These are phyloP conservation scores for Ochropleura plecta DNA, from an alignment of 2,888 invertebrate species.

Conservation along the genomic window DNA sequence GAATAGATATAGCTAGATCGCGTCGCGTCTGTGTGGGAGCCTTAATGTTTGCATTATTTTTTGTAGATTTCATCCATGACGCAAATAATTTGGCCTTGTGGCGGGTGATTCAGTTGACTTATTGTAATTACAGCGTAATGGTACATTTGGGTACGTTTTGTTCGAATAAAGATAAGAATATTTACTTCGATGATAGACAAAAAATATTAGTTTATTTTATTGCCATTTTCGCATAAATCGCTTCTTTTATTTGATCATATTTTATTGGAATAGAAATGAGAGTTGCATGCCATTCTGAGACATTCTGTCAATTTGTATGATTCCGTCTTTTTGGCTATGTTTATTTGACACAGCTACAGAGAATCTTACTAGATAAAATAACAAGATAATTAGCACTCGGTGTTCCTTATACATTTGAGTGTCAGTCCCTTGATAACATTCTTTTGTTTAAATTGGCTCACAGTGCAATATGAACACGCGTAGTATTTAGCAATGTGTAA, in stretches of 20 bases:
- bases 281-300: neutral
- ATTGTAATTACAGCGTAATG: conserved; percentile 30
- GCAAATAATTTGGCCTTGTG: conserved; percentile 42
- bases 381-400: conserved; percentile 87
- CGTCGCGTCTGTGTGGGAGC: conserved; percentile 31
- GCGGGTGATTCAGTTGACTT: conserved; percentile 37
- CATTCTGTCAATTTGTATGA: conserved; percentile 69
- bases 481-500: conserved; percentile 1
- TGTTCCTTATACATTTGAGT: conserved; percentile 80
- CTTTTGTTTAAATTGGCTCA: conserved; percentile 14
- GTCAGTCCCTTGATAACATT: conserved; percentile 88
- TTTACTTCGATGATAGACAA: neutral
- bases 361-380: conserved; percentile 83
- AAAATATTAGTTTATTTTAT: conserved; percentile 13
- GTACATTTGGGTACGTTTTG: conserved; percentile 12
- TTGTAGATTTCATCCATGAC: conserved; percentile 28
- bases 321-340: conserved; percentile 68
- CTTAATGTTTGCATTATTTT: conserved; percentile 24
- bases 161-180: conserved; percentile 13
- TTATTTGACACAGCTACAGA: conserved; percentile 67
- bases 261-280: conserved; percentile 9
- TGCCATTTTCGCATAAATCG: conserved; percentile 7
- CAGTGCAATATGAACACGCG: neutral
- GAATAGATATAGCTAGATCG: conserved; percentile 20
- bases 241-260: neutral